Percentiles rank a stretch among this genome's conserved stretches.
Conservation (phyloP, 2,888 invertebrate species). For the Cecidostiba fungosa region DNA sequence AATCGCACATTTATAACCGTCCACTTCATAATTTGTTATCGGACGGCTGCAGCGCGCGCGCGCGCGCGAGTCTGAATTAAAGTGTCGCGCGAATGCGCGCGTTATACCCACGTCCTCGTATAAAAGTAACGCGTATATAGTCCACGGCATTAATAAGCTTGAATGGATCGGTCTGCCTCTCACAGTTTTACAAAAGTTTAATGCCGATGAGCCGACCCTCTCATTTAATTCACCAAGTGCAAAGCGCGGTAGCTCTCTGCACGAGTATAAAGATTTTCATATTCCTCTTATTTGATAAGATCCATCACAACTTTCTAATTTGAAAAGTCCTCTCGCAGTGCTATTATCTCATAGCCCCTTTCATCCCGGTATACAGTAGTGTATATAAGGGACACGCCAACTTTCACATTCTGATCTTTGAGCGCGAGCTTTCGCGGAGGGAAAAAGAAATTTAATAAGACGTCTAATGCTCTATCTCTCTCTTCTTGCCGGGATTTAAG, state of each 20-base stretch:
- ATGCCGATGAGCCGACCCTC: neutral
- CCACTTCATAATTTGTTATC: neutral
- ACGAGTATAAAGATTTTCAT: slow-evolving; percentile 58
- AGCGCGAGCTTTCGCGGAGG: slow-evolving; percentile 28
- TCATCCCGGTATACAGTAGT: slow-evolving; percentile 23
- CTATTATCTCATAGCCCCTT: slow-evolving; percentile 46
- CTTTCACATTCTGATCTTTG: slow-evolving; percentile 56
- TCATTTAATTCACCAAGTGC: neutral
- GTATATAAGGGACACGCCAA: slow-evolving; percentile 28
- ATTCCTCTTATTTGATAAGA: slow-evolving; percentile 60
- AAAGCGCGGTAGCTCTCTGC: neutral
- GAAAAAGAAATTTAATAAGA: slow-evolving; percentile 63
- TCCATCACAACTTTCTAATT: slow-evolving; percentile 65
- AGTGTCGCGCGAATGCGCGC: no score
- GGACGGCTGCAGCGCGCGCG: neutral
- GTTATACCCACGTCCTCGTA: neutral
- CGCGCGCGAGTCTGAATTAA: neutral
- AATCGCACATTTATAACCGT: neutral
- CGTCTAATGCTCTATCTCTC: slow-evolving; percentile 22
- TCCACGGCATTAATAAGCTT: no score
- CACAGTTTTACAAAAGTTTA: neutral
- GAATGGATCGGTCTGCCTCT: no score
- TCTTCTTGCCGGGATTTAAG: neutral
- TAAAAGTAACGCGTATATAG: neutral
- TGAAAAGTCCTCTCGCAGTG: slow-evolving; percentile 60